These are phyloP conservation scores for Eptesicus fuscus DNA, from an alignment of 2,113 vertebrate species.

Conservation along the genomic window DNA sequence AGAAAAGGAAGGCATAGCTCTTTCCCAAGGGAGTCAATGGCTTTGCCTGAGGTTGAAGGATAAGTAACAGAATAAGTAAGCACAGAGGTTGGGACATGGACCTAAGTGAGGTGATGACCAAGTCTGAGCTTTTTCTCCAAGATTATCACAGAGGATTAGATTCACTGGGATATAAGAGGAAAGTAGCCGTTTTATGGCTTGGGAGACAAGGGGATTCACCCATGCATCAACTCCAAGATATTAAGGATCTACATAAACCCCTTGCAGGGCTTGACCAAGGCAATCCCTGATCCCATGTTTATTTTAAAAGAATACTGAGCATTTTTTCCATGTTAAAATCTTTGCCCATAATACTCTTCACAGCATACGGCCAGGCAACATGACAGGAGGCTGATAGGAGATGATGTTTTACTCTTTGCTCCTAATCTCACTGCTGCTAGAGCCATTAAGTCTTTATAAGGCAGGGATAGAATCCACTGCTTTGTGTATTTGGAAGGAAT, in stretches of 20 bases:
- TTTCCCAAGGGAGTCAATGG: not conserved
- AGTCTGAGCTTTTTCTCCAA: not conserved
- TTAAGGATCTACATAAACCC: not conserved
- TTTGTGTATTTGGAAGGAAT: constrained; percentile 80
- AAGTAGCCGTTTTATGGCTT: not conserved
- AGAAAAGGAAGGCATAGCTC: not conserved
- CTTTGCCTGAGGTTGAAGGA: not conserved
- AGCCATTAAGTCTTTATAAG: constrained; percentile 64
- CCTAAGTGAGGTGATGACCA: not conserved
- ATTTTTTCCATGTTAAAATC: constrained; percentile 21
- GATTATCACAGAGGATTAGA: not conserved
- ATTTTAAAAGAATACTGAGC: constrained; percentile 25
- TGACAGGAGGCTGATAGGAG: not conserved
- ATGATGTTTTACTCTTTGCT: constrained; percentile 1
- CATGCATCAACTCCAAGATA: not conserved
- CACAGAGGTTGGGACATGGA: not conserved
- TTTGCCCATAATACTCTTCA: not conserved
- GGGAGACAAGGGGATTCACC: not conserved
- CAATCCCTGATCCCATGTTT: constrained; percentile 1
- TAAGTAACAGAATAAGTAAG: not conserved
- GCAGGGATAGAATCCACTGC: constrained; percentile 60
- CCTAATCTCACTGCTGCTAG: constrained; percentile 54
- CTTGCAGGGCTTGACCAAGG: not conserved
- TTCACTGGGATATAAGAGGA: not conserved
- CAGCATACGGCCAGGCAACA: not conserved